Evolutionary conservation across 2,888 invertebrate species (phyloP).

Genomic region (Odontocerum albicorne): DNA sequence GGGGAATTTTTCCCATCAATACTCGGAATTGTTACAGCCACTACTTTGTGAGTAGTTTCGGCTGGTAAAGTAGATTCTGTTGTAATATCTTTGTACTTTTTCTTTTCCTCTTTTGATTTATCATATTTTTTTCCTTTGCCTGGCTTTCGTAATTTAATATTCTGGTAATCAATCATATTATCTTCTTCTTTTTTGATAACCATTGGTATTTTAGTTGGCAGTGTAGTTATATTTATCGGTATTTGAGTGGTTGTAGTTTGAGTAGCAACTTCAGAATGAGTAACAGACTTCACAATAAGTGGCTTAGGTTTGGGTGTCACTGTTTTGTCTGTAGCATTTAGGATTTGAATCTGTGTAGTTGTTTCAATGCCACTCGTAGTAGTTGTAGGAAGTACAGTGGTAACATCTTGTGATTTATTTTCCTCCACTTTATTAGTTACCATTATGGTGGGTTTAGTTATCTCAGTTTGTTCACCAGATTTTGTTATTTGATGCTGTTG

Average conservation of each 20-base stretch:
- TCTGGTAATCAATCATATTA: slow-evolving; percentile 12
- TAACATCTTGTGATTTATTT: neutral
- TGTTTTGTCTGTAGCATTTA: too few species aligned
- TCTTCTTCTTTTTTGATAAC: slow-evolving; percentile 17
- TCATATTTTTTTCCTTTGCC: slow-evolving; percentile 36
- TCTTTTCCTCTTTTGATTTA: slow-evolving; percentile 36
- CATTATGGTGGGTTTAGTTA: slow-evolving; percentile 29
- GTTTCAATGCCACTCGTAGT: neutral
- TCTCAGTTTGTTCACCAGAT: slow-evolving; percentile 3
- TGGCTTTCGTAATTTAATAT: slow-evolving; percentile 27
- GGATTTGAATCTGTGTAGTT: neutral
- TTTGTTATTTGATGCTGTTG: slow-evolving; percentile 3
- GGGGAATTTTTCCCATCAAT: slow-evolving; percentile 14
- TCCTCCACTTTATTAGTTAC: neutral
- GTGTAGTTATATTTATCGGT: slow-evolving; percentile 9
- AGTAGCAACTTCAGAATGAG: slow-evolving; percentile 39
- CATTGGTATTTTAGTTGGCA: neutral
- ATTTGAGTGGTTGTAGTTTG: slow-evolving; percentile 35
- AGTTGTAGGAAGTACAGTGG: neutral
- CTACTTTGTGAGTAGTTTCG: slow-evolving; percentile 24
- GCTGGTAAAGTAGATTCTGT: slow-evolving; percentile 4
- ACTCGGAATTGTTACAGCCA: slow-evolving; percentile 27
- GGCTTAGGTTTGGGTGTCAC: slow-evolving; percentile 5
- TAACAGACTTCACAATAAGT: slow-evolving; percentile 16
- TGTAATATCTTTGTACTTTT: slow-evolving; percentile 27